Evolutionary conservation across 2,797 vertebrate genomes (phyloP).

Genomic region (Peromyscus eremicus): DNA sequence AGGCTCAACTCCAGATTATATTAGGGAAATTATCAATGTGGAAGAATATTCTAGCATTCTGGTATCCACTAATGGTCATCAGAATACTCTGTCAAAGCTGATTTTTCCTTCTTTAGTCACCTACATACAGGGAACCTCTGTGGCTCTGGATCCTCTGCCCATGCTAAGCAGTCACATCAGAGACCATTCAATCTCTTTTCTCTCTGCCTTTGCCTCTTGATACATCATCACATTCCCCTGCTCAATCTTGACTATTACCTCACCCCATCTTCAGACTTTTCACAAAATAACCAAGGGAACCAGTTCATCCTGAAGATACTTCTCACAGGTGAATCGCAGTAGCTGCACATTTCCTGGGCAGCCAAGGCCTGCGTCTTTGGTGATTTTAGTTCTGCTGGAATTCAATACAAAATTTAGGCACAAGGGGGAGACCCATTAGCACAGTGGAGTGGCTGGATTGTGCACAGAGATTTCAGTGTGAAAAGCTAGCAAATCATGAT

Average conservation of each 20-base stretch:
- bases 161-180: rapidly evolving
- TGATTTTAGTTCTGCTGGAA: conserved; percentile 15
- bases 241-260: neutral
- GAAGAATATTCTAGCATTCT: neutral
- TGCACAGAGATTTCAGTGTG: conserved; percentile 34
- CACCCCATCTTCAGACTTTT: neutral
- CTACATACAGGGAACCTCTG: neutral
- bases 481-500: neutral
- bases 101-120: neutral
- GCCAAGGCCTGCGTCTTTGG: neutral
- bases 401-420: conserved; percentile 69
- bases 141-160: rapidly evolving
- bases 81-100: neutral
- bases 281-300: conserved; percentile 11
- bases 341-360: too few relatives aligned
- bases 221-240: neutral
- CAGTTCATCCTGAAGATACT: neutral
- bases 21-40: neutral
- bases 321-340: neutral
- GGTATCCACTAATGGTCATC: neutral
- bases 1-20: neutral
- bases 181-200: neutral
- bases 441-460: neutral
- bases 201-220: neutral
- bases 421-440: conserved; percentile 66